Conservation (phyloP, 2,888 invertebrate genomes). For the Clepsis dumicolana region DNA sequence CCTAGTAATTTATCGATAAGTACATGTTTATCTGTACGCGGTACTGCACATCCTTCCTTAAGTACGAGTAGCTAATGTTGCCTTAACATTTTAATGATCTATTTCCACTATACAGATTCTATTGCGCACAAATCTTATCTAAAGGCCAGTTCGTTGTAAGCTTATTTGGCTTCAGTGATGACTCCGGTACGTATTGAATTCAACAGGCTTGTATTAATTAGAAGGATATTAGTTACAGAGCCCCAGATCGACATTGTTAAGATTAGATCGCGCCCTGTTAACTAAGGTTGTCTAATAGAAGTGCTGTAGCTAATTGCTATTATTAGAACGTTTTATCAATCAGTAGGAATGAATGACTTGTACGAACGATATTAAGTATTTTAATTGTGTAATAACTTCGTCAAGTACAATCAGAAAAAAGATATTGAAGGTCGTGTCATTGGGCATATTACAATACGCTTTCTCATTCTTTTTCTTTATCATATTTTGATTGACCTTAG, state of each 20-base stretch:
- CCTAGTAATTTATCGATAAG: too few species aligned
- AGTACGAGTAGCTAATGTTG: neutral
- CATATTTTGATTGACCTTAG: too few species aligned
- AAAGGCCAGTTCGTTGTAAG: neutral
- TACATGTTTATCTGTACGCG: too few species aligned
- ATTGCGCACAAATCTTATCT: neutral
- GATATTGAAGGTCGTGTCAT: too few species aligned
- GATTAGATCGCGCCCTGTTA: neutral
- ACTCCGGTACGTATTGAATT: neutral
- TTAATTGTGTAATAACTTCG: too few species aligned
- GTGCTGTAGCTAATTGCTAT: neutral
- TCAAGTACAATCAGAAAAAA: too few species aligned
- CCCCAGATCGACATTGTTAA: neutral
- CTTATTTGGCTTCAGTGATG: neutral
- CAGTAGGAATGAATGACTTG: neutral
- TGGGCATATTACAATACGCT: too few species aligned
- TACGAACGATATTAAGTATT: neutral
- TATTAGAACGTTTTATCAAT: neutral
- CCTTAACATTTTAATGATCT: neutral
- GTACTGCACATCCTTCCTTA: neutral
- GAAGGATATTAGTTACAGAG: neutral
- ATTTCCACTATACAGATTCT: neutral
- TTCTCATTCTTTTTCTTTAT: too few species aligned
- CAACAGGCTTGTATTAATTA: neutral
- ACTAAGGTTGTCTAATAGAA: neutral